Conservation (phyloP, 1,140 invertebrate species). For the Aphelinus atriplicis region DNA sequence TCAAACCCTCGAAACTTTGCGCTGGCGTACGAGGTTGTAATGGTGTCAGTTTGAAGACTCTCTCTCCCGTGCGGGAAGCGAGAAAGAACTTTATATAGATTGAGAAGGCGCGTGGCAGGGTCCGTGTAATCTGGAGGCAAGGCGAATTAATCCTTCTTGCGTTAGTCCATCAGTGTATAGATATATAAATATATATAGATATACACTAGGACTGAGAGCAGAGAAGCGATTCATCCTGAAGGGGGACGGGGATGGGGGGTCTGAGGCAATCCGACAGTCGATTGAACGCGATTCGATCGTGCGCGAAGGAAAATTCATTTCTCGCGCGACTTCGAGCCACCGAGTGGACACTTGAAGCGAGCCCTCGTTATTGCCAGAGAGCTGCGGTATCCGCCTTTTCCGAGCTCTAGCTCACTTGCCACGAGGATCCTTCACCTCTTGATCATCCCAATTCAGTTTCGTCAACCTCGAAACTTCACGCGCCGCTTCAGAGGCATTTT, state of each 20-base stretch:
- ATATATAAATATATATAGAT: too few relatives aligned
- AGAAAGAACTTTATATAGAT: not conserved
- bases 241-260: not conserved
- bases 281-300: not conserved
- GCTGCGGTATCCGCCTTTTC: not conserved
- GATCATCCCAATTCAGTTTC: too few relatives aligned
- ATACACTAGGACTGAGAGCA: too few relatives aligned
- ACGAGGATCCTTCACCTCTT: not conserved
- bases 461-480: too few relatives aligned
- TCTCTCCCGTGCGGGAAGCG: not conserved
- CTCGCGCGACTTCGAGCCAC: not conserved
- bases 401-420: not conserved
- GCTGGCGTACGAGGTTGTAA: not conserved
- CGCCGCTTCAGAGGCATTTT: too few relatives aligned
- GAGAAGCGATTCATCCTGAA: not conserved
- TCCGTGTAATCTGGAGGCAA: not conserved
- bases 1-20: not conserved
- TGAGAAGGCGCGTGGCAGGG: not conserved
- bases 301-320: constrained; percentile 8
- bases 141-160: constrained; percentile 9
- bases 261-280: not conserved
- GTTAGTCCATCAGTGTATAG: not conserved
- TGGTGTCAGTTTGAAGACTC: not conserved
- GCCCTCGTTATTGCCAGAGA: not conserved
- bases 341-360: too few relatives aligned